Evolutionary conservation across 2,888 invertebrate species (phyloP), one percentile per base, ranked within the genome.

Genomic region (Macrosiphum euphorbiae): DNA sequence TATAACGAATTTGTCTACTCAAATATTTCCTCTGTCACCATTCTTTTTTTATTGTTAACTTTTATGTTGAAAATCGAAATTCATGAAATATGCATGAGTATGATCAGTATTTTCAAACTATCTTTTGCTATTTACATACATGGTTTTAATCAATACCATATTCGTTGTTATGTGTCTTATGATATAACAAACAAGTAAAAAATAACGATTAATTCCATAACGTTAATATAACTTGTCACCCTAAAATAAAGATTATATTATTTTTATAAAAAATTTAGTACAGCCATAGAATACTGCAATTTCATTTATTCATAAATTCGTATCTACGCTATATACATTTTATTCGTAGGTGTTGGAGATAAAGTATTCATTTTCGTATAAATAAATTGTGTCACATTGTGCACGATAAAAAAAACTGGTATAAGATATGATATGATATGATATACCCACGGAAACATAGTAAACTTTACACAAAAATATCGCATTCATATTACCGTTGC

Each of bases 41-140:
- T 67, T 16, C 1, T 41, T 58, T 55, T 52, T 26, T 10, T 35
- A 26, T 58, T 44, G 26, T 58, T 5, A 35, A 35, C n/a, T 47
- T 78, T 78, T 26, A 47, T 41, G n/a, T 84, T 41, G 28, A 91
- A 84, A 84, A 90, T 35, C 28, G 7, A 41, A 55, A 84, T 84
- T 91, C 16, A 91, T 91, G 91, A 91, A 91, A 91, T 84, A 91
- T 91, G 41, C 91, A 84, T 91, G 84, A 91, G 28, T 28, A 44
- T 28, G 20, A 67, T 41, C 47, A 84, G 28, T 28, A 55, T 44
- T 8, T 67, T 28, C 61, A 55, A 16, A 88, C 26, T 41, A 90
- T 84, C 50, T 52, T 91, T 84, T 84, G 41, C 41, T 8, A 26
- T 90, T 67, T 84, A 52, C 84, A 55, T 55, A 55, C 20, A 16